Conservation (phyloP, 2,113 vertebrate genomes). For the Ascaphus truei region DNA sequence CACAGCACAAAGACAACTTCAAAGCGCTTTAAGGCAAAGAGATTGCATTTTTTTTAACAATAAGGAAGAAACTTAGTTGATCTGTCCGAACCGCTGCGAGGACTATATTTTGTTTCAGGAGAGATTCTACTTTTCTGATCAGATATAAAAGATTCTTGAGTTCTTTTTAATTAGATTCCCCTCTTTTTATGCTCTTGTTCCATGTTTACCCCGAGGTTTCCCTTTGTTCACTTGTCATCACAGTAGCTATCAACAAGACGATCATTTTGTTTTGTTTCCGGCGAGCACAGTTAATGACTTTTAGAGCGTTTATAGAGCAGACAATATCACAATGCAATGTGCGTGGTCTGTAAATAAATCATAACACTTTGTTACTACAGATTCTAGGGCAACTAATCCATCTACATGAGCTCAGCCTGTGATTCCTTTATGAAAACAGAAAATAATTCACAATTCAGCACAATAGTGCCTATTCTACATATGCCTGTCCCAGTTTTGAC, state of each 20-base stretch:
- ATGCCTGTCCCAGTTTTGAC: too few relatives aligned
- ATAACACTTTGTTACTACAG: constrained; percentile 21
- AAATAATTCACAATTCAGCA: neutral
- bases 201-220: constrained; percentile 32
- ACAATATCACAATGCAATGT: constrained; percentile 13
- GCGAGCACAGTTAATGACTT: too few relatives aligned
- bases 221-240: constrained; percentile 44
- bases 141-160: too few relatives aligned
- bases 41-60: too few relatives aligned
- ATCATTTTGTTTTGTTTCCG: constrained; percentile 36
- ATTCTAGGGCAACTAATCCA: constrained; percentile 6
- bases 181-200: constrained; percentile 22
- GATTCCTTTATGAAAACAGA: neutral
- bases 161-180: neutral
- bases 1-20: too few relatives aligned
- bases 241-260: constrained; percentile 27
- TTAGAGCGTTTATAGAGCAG: constrained; percentile 22
- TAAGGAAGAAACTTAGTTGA: too few relatives aligned
- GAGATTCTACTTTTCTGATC: too few relatives aligned
- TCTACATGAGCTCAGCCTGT: neutral
- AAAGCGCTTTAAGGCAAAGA: too few relatives aligned
- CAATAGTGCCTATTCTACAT: too few relatives aligned
- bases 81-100: too few relatives aligned
- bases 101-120: too few relatives aligned
- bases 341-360: constrained; percentile 8